phyloP scores from a whole-genome alignment of 37 sponge, comb jelly and placozoan genomes.

The Halichondria panicea region DNA sequence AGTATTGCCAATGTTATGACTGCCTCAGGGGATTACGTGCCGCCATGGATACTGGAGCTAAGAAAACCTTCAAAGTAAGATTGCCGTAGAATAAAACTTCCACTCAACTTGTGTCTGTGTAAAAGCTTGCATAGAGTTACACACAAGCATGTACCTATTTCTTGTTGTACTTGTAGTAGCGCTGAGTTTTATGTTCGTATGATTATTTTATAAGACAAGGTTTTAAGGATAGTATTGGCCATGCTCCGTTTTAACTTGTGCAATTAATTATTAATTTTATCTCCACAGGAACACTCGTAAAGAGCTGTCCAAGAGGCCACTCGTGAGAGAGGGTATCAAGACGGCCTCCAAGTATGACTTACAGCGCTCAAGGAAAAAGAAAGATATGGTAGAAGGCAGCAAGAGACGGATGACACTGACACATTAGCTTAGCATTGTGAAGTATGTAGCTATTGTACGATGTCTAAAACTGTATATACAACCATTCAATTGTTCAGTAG shows the following conservation, averaged over 20 bases:
- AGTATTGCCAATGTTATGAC: conserved; percentile 94
- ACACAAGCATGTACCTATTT: background rate
- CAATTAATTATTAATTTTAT: background rate
- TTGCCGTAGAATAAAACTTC: background rate
- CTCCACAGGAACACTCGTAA: conserved; percentile 55
- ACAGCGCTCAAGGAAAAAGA: conserved; percentile 60
- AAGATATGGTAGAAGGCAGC: conserved; percentile 41
- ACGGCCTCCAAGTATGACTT: conserved; percentile 82
- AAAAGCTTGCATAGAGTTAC: background rate
- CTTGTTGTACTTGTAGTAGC: background rate
- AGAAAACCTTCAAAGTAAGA: conserved; percentile 86
- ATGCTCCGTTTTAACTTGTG: background rate
- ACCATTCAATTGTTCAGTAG: no score
- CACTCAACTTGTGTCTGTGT: background rate
- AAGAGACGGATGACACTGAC: background rate
- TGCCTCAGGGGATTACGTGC: conserved; percentile 87
- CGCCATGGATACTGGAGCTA: conserved; percentile 90
- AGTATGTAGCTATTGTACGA: no score
- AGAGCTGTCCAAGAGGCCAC: conserved; percentile 67
- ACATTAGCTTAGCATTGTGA: background rate
- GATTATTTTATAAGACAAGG: background rate
- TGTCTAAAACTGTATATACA: no score
- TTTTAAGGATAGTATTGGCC: background rate
- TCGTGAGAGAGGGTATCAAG: conserved; percentile 55
- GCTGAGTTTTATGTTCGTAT: background rate